Evolutionary conservation across 2,113 vertebrate species (phyloP).

Genomic region (Phrynosoma blainvillii): DNA sequence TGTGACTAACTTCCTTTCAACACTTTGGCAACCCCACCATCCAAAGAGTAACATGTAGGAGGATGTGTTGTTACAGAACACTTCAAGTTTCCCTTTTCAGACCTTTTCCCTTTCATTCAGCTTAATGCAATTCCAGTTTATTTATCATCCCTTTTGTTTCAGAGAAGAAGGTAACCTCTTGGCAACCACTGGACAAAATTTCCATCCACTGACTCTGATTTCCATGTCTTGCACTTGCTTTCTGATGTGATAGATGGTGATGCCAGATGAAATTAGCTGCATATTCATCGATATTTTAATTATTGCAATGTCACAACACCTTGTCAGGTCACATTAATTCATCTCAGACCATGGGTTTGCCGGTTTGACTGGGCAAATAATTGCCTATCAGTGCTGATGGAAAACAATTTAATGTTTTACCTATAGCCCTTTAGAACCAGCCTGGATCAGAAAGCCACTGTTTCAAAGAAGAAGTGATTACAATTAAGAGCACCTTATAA

Average conservation of each 20-base stretch:
- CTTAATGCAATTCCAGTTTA: background rate
- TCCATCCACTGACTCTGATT: conserved; percentile 22
- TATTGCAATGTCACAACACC: conserved; percentile 28
- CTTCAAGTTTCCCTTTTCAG: conserved; percentile 14
- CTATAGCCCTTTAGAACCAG: background rate
- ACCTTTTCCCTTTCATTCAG: conserved; percentile 5
- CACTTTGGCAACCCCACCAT: background rate
- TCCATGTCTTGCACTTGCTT: background rate
- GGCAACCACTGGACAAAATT: conserved; percentile 26
- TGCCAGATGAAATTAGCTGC: background rate
- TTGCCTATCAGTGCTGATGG: conserved; percentile 1
- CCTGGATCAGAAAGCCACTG: background rate
- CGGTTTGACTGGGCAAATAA: conserved; percentile 20
- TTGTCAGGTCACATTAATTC: conserved; percentile 33
- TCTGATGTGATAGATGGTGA: conserved; percentile 33
- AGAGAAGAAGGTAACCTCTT: conserved; percentile 19
- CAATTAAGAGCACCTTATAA: background rate
- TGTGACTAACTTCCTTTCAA: conserved; percentile 52
- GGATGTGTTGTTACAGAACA: conserved; percentile 33
- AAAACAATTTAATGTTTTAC: conserved; percentile 30
- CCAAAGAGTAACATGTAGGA: conserved; percentile 30
- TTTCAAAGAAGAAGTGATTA: background rate
- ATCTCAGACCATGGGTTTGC: background rate
- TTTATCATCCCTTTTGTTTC: background rate
- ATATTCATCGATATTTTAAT: conserved; percentile 32